Evolutionary conservation across 2,797 vertebrate genomes (phyloP), one percentile per base, ranked within the genome.

Genomic region (Coranthus polyacanthus): DNA sequence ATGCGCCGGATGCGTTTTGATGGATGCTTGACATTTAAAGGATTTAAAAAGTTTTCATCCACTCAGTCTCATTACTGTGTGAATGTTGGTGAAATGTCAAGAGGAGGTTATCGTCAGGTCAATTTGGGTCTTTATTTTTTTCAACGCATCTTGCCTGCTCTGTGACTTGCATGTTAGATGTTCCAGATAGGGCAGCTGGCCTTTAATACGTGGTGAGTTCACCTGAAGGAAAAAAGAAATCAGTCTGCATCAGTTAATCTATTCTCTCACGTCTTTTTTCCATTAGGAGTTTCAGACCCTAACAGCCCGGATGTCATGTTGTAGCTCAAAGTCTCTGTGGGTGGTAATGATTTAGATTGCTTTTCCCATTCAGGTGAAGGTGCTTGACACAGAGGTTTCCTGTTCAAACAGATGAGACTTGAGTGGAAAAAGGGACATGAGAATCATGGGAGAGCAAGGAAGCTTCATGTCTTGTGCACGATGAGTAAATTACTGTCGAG

Each of bases 301-400:
- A 69, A 69, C 37, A 59, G 39, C 45, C 36, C 26, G 15, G 46
- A 39, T 29, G 43, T 66, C 1, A 2, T 37, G 49, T 21, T 52
- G 50, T 32, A 46, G 2, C 61, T 72, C 55, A 43, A 16, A 73
- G 66, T 55, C 47, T 3, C 69, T 6, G 37, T 57, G 56, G 66
- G 51, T 66, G 38, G 69, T 66, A 72, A 77, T 60, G 56, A 75
- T 65, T 17, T 43, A 52, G 50, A 56, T 72, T 65, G 64, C 68
- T 72, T 68, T 60, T 38, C 20, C 49, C 53, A 67, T 47, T 71
- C 36, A 55, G 54, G 58, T 66, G 46, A 51, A 65, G 54, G 69
- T 39, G 43, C 52, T 39, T 20, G 59, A 69, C 37, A 24, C 47
- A 7, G 20, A 49, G 61, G 3, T 20, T 34, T 46, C 22, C 56